Base-by-base conservation (phyloP, 2,888 invertebrate genomes). In the Eugnorisma glareosa region DNA sequence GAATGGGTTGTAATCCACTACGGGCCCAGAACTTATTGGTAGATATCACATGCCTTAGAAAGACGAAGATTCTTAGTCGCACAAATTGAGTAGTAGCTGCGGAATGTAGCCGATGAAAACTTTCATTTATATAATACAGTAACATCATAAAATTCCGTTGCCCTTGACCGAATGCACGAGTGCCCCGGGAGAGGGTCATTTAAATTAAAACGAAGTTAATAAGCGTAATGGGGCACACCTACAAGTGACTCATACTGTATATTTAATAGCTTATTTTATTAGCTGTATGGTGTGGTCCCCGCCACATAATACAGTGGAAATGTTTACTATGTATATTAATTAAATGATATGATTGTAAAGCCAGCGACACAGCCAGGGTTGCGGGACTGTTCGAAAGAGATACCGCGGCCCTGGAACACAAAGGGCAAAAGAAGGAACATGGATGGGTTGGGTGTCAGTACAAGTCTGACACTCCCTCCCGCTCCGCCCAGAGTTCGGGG, bases 151-250 rank as follows among this genome's bases (percentile, higher is more conserved):
- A 37, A 37, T 48, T 59, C 45, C 59, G 2, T 1, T 31, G 64
- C 1, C 81, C 86, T 86, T 82, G 80, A 63, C 54, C n/a, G 15
- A 75, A 71, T 75, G 78, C 79, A 79, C 67, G 75, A 70, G 35
- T 78, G 37, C 67, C 82, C 37, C 61, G 59, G 57, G 85, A 81
- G 71, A 70, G 45, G 24, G 67, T 28, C 40, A 82, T 85, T 77
- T 67, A 75, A 80, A 77, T 86, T 86, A 85, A 86, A 78, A 79
- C 45, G 79, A n/a, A 63, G 48, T 69, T 84, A 84, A 82, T 86
- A 73, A 68, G 67, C 35, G 43, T 77, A 85, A 83, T 85, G 83
- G 80, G 43, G 48, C 73, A 61, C 75, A 75, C 86, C 86, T 63
- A 73, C 45, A 63, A 18, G 37, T 84, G 80, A 86, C 73, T 86